Base-by-base conservation (phyloP, 2,888 invertebrate genomes). In the Apodemia zela region DNA sequence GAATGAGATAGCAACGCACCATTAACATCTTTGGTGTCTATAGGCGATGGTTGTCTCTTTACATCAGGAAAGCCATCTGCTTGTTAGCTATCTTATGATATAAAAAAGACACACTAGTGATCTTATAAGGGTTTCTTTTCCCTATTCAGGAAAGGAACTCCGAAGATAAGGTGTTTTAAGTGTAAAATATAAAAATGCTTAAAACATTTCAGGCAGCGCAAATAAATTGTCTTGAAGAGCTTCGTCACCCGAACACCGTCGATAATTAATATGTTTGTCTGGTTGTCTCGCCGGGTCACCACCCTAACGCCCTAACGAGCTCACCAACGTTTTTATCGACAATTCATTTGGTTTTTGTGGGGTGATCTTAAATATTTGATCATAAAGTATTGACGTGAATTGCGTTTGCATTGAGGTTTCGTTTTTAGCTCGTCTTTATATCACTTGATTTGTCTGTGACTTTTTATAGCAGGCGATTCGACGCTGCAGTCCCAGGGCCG, bases 241-340 rank as follows among this genome's bases (percentile, higher is more conserved):
- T 54, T 54, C 54, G 54, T 54, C 54, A 63, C 25, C 33, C 18
- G 17, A 59, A 62, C 54, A 51, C 60, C 59, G 45, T 13, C 57
- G 62, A 60, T 51, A 59, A 65, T 60, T 57, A 62, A 33, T 33
- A 59, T 65, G 60, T 65, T 54, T 54, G 54, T 54, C 54, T 54
- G 29, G 29, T 54, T 54, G 54, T 54, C 54, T 54, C 54, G 54
- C 54, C 54, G 54, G 54, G 54, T 54, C 29, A 25, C 54, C 25
- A 54, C 25, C 54, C 54, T 15, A 8, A 54, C 6, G n/a, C 54
- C 54, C 7, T 54, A 29, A 54, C 54, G 54, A 54, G 54, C 15
- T 54, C 15, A 54, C 25, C 25, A 21, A 54, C 13, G 54, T 54
- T 54, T 54, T 54, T 54, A 21, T 54, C 21, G 54, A 29, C 54